Base-by-base conservation (phyloP, 2,888 invertebrate genomes). In the Dasysyrphus albostriatus region DNA sequence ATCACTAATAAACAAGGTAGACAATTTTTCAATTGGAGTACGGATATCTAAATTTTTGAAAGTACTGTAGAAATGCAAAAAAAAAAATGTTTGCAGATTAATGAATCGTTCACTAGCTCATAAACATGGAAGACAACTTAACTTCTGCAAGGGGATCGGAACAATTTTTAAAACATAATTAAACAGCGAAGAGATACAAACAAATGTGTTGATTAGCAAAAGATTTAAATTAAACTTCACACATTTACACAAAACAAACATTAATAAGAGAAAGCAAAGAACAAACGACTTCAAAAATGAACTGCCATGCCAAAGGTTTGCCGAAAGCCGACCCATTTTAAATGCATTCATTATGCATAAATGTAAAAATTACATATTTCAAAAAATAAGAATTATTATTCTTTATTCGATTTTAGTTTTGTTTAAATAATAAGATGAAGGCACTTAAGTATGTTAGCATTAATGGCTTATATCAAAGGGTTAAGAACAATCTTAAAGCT, bases 371-470 rank as follows among this genome's bases (percentile, higher is more conserved):
- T 29, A 12, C 12, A 6, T 19, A 19, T 19, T 19, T 49, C 19
- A 24, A 49, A 49, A n/a, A 19, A 10, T 29, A 29, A 24, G 51
- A 51, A 24, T 51, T 24, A 24, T 12, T 12, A 2, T 51, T 14
- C 29, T 51, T 51, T 51, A 51, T 51, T 51, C 12, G 51, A 29
- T 69, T 39, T 54, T 39, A 29, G 7, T 19, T 69, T 24, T 61
- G 16, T 61, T 14, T 65, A 34, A 67, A 54, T 51, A 5, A 54
- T 39, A 24, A 72, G 65, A 58, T 72, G 61, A 82, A 82, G 82
- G 82, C 82, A 82, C 82, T 82, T 82, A 63, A 72, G 56, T 70
- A 37, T 29, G 19, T 58, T 58, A 49, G 49, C 32, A 44, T 12
- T 63, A 24, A 32, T 58, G 39, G 32, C 59, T 73, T 74, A 16